Evolutionary conservation across 2,888 invertebrate genomes (phyloP), one percentile per base, ranked within the genome.

Genomic region (Heliconius ethilla): DNA sequence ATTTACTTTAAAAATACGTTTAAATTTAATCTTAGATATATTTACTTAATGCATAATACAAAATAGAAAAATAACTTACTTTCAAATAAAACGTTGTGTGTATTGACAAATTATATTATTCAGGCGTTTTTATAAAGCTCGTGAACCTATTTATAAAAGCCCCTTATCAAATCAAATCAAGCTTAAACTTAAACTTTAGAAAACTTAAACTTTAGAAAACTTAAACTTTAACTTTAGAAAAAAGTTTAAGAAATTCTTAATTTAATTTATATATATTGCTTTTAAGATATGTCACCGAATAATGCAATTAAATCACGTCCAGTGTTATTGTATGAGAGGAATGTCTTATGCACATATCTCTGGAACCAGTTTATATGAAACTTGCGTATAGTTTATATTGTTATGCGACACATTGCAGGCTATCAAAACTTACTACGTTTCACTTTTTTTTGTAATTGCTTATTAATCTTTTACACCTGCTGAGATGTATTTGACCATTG

Each of bases 301-400:
- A 78, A 78, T 75, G 75, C 55, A 78, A 78, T 78, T 78, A 72
- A 78, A 72, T 75, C 70, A 70, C 40, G 55, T 62, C 45, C 63
- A 72, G 66, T 22, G 72, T 72, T 75, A 45, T 78, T 75, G 63
- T 75, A 70, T 29, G 78, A 65, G 51, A 70, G 40, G 75, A 72
- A 78, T 78, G 78, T 70, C 27, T 78, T 72, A 75, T 59, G 55
- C n/a, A 45, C 70, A 66, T 70, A 65, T 70, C 45, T 66, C 65
- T 70, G 25, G 25, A 65, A 70, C 65, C 75, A 78, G 55, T 55
- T 59, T 40, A 25, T 25, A 72, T 72, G 37, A 72, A 59, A 59
- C 59, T 33, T 29, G 33, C 10, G 59, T 72, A 37, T 59, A n/a
- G 72, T 59, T 33, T 59, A 72, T 59, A 72, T 59, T 72, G 51